Percentiles rank a stretch among this genome's conserved stretches.
These are phyloP conservation scores for Dissostichus mawsoni DNA, from an alignment of 2,113 vertebrate species.

Conservation along the genomic window DNA sequence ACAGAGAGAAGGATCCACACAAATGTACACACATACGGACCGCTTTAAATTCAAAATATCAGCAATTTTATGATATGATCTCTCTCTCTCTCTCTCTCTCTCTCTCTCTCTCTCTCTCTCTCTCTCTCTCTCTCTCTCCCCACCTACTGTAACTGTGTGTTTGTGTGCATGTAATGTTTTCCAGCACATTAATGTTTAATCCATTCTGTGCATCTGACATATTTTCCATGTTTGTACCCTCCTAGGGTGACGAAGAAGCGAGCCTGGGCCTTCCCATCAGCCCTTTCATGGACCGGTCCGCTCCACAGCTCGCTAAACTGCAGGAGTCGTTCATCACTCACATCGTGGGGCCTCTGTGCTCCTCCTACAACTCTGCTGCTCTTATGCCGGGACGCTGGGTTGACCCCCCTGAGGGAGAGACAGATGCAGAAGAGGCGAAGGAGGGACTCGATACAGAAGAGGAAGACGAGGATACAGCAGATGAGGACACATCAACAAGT, in stretches of 20 bases:
- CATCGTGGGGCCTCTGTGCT: slow-evolving; percentile 95
- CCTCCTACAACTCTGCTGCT: slow-evolving; percentile 92
- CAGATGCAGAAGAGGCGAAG: slow-evolving; percentile 49
- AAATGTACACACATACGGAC: not conserved
- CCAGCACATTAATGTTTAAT: not conserved
- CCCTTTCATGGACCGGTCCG: slow-evolving; percentile 96
- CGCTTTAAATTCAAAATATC: slow-evolving; percentile 18
- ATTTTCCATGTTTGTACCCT: not conserved
- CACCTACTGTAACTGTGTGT: not conserved
- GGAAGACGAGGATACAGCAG: slow-evolving; percentile 71
- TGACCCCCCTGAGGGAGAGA: slow-evolving; percentile 84
- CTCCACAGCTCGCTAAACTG: slow-evolving; percentile 93
- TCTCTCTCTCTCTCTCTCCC: no score
- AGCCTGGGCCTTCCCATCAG: slow-evolving; percentile 95
- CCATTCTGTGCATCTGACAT: not conserved
- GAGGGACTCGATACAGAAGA: slow-evolving; percentile 68
- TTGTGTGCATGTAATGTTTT: not conserved
- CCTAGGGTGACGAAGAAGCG: slow-evolving; percentile 94
- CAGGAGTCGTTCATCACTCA: slow-evolving; percentile 98
- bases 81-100: not conserved
- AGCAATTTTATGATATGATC: slow-evolving; percentile 3
- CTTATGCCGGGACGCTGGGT: slow-evolving; percentile 94
- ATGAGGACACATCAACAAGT: slow-evolving; percentile 86
- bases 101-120: no score
- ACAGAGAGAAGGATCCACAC: slow-evolving; percentile 17